Base-by-base conservation (phyloP, 1,140 invertebrate species). In the Pseudomyrmex cubaensis region DNA sequence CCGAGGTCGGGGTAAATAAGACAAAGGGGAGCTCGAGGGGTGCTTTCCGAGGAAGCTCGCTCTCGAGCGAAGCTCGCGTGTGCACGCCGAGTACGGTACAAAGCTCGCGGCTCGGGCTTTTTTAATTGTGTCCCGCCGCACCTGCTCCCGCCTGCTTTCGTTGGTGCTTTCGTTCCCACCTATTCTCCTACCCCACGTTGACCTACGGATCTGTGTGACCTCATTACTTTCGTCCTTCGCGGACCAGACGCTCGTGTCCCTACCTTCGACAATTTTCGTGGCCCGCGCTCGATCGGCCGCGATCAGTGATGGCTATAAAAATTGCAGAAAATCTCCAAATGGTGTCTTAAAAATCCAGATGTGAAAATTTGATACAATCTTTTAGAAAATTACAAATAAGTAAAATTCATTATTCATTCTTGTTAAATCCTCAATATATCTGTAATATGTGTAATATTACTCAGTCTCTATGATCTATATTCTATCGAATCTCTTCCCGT, bases 121-220 rank as follows among this genome's bases (percentile, higher is more conserved):
- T 91, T 90, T 91, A 92, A 90, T 92, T 90, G 86, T 87, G 77
- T 86, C 85, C 72, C 78, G 22, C 52, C 62, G 74, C 72, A 85
- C 52, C 66, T 85, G 62, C 62, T 86, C 82, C 20, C n/a, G 12
- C 9, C 67, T 35, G n/a, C 46, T 35, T 35, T 35, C 35, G 35
- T 35, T 35, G n/a, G 1, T 15, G 62, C 44, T 15, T 62, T 75
- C 57, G 12, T 62, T 48, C 1, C 72, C 2, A 54, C 48, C 57
- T 82, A 64, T 59, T 25, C 84, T 48, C 86, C 74, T 66, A 84
- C 66, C 73, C 78, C 67, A 48, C 46, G 48, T 76, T 67, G 70
- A 83, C 63, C 59, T 80, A 44, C 75, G 67, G 35, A 87, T 76
- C 62, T 84, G 48, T 9, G 70, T 9, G 70, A 76, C 85, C 59